Base-by-base conservation (phyloP, 35 echinoderm and acorn worm species). In the Lytechinus pictus region DNA sequence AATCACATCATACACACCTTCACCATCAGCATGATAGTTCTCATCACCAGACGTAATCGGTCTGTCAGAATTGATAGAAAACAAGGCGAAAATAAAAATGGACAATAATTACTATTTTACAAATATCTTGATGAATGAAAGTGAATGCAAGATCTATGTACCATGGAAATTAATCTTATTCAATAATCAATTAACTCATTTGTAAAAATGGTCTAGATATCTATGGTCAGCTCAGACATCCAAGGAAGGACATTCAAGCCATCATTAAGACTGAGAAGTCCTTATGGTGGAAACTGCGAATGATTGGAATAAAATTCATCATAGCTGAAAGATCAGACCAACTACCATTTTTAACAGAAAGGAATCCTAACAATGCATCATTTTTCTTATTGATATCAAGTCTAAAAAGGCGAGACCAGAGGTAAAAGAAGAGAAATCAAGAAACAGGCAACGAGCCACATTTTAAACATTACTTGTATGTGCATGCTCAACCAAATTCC, bases 21-120 rank as follows among this genome's bases (percentile, higher is more conserved):
- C 97, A 52, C 94, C 97, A 98, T 98, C 97, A 13, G 97, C 97
- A 96, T 97, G 97, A 87, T 98, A 98, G 58, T 98, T 98, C 87
- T 98, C 97, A 98, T 98, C 97, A 51, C 96, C 97, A 21, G 97
- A 98, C 2, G 96, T 94, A n/a, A 95, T 66, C 16, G 96, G 96
- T 72, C 97, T 98, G 52, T 52, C 28, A 89, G 9, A 89, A 52
- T 1, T 44, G 4, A 89, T 14, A 87, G 86, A 44, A 87, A 44
- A 87, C 8, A 87, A 10, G 24, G 24, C 1, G 10, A 87, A 87
- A 87, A 27, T 44, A 87, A 87, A n/a, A 87, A 87, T 44, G 24
- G 29, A n/a, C 9, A 44, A n/a, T n/a, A 87, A 16, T 14, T 1
- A 87, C 24, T 14, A 9, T 27, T 44, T 14, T n/a, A 87, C 24